phyloP scores from a whole-genome alignment of 2,888 invertebrate species.

The Pterostichus niger region DNA sequence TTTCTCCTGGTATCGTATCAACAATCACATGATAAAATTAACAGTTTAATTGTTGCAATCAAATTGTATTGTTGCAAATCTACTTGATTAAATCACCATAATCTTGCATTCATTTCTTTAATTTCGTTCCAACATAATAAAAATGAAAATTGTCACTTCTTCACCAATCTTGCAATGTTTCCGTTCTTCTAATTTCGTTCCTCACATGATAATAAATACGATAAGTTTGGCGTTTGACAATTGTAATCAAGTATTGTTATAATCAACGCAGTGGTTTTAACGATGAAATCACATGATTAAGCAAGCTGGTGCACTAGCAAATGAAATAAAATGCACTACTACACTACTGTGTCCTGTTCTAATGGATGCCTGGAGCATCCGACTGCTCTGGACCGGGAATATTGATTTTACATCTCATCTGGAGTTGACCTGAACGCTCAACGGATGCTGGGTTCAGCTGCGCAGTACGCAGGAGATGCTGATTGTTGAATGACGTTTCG shows the following conservation, averaged over 20 bases:
- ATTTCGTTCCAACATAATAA: no score
- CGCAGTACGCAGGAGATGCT: neutral
- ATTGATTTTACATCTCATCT: constrained; percentile 42
- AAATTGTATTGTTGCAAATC: neutral
- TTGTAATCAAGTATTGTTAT: constrained; percentile 8
- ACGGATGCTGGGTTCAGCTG: constrained; percentile 14
- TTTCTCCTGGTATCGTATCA: neutral
- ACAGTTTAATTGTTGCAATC: no score
- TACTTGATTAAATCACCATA: no score
- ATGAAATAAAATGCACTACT: constrained; percentile 37
- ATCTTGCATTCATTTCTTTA: neutral
- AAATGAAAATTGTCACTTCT: no score
- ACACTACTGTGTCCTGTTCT: constrained; percentile 42
- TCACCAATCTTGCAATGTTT: no score
- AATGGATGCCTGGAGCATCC: constrained; percentile 39
- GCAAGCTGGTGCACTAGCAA: constrained; percentile 38
- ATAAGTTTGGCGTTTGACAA: neutral
- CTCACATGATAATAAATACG: constrained; percentile 10
- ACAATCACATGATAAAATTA: constrained; percentile 22
- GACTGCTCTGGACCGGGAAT: constrained; percentile 32
- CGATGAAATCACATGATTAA: constrained; percentile 13
- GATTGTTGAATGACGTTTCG: no score
- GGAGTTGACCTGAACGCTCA: neutral
- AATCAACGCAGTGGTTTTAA: neutral
- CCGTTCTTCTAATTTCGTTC: neutral